Evolutionary conservation across 2,888 invertebrate species (phyloP).

Genomic region (Icerya purchasi): DNA sequence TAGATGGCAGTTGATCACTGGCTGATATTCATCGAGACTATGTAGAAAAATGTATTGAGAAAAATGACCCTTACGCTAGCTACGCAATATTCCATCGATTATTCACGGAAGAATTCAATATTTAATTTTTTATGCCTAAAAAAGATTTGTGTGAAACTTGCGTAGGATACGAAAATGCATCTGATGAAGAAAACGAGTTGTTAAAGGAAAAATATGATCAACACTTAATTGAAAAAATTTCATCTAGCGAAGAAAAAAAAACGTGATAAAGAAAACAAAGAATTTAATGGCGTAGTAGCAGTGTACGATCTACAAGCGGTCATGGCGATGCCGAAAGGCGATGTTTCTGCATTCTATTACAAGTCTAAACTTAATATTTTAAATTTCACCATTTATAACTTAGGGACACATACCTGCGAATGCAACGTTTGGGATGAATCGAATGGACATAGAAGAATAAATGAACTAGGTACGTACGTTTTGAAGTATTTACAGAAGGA

Average conservation of each 20-base stretch:
- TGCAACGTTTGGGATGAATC: conserved; percentile 1
- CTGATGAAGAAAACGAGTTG: conserved; percentile 5
- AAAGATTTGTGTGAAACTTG: conserved; percentile 1
- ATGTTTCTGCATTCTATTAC: conserved; percentile 18
- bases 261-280: background rate
- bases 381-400: background rate
- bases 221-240: conserved; percentile 18
- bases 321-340: conserved; percentile 21
- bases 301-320: conserved; percentile 23
- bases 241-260: conserved; percentile 19
- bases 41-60: conserved; percentile 5
- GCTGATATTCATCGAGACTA: conserved; percentile 11
- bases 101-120: conserved; percentile 10
- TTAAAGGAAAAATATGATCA: conserved; percentile 16
- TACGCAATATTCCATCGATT: conserved; percentile 10
- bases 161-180: background rate
- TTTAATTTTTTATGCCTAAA: conserved; percentile 8
- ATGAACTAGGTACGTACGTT: conserved; percentile 1
- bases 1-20: conserved; percentile 16
- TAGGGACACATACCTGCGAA: background rate
- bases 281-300: conserved; percentile 14
- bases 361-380: background rate
- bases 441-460: background rate
- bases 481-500: conserved; percentile 3
- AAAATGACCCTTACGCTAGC: conserved; percentile 8